Evolutionary conservation across 2,888 invertebrate genomes (phyloP), one percentile per base, ranked within the genome.

Genomic region (Tenthredo livida): DNA sequence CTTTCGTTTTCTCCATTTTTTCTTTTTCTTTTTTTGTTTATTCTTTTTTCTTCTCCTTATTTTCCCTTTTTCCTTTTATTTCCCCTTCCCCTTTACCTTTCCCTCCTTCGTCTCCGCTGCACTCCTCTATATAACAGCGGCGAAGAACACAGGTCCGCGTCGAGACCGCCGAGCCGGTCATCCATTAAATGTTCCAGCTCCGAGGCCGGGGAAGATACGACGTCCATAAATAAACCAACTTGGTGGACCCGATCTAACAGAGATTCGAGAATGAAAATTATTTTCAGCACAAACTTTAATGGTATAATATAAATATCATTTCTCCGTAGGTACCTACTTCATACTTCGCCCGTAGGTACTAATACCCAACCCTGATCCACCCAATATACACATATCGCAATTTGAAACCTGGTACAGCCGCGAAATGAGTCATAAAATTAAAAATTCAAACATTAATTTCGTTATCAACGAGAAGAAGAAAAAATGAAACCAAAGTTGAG

Each of bases 161-260:
- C 90, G 83, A 83, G 83, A 47, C 83, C 50, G 90, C 89, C 90
- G 90, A 90, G 90, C 91, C 91, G 90, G 89, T 90, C 93, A 92
- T 93, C 92, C 91, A 92, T 93, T 93, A 92, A 92, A 92, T 88
- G 89, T 88, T 91, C 87, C 40, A 43, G 72, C 88, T 88, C 86
- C 88, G 84, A 85, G 89, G 89, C 87, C 90, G 88, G 89, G 90
- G 90, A 90, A 91, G 90, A 92, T 91, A 91, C 92, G 89, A 89
- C 89, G 91, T 90, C 91, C 91, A 92, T 93, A 93, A 93, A 93
- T 93, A 93, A 92, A 91, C 90, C 89, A 89, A 90, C 89, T 89
- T 89, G 88, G 91, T 92, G 91, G 92, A 91, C 91, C 40, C 91
- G 92, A 92, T 92, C 89, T 89, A 86, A 90, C 88, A 87, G 88